Evolutionary conservation across 2,888 invertebrate genomes (phyloP), one percentile per base, ranked within the genome.

Genomic region (Plagiodera versicolora): DNA sequence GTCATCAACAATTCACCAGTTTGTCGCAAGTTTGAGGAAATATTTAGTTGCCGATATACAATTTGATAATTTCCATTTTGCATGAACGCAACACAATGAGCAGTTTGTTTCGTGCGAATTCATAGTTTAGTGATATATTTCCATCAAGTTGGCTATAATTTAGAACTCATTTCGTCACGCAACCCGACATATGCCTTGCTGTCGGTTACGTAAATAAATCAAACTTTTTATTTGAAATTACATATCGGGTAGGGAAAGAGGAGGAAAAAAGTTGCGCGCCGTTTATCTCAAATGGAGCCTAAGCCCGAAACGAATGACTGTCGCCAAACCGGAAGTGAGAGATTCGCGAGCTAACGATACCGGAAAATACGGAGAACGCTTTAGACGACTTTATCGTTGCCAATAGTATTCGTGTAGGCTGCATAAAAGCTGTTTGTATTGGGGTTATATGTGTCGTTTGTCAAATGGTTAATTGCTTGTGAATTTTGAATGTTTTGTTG

Each of bases 391-490:
- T 67, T 69, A 69, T 69, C 69, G 67, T 70, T 63, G 66, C 60
- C 63, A 67, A 70, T 73, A 72, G 72, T 72, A 66, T 68, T 68
- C 69, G 70, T 72, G 70, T 74, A 73, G 71, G 72, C 73, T 71
- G 71, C 73, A 54, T 58, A 72, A 69, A 71, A 72, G 73, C 65
- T 69, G 69, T 65, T 71, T 68, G 72, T 69, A 69, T 70, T 67
- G 64, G 73, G 72, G 72, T 61, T 65, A 62, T 62, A 62, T 30
- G 46, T 47, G 66, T 74, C 77, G 84, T 86, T 84, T 84, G 82
- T 86, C 85, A 85, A 79, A 69, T 74, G 82, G 77, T 82, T 84
- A 86, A 86, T 86, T 85, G 85, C 77, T 81, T 82, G 84, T 82
- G 80, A 85, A 85, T 84, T 84, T 77, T 80, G 59, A 62, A 58